Evolutionary conservation across 2,888 invertebrate species (phyloP).

Genomic region (Agriopis leucophaearia): DNA sequence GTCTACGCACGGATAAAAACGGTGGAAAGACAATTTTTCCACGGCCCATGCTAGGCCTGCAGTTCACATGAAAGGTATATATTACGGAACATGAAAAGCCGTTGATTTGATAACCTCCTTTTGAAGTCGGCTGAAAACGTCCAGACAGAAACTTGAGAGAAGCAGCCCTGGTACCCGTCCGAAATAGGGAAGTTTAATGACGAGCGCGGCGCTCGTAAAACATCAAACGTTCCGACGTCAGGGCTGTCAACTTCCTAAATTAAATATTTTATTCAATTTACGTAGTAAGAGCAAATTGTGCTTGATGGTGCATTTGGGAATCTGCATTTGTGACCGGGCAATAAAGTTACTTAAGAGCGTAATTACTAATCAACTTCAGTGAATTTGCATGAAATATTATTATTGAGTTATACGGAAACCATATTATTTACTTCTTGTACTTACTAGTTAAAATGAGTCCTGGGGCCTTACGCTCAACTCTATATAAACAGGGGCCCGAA

Average conservation of each 20-base stretch:
- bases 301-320: slow-evolving; percentile 28
- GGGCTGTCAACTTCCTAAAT: slow-evolving; percentile 66
- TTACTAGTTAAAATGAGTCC: no score
- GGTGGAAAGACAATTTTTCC: no score
- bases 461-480: no score
- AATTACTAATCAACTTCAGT: slow-evolving; percentile 16
- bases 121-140: neutral
- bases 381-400: neutral
- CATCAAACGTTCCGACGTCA: slow-evolving; percentile 69
- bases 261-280: slow-evolving; percentile 44
- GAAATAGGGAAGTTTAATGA: slow-evolving; percentile 81
- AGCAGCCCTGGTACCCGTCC: slow-evolving; percentile 71
- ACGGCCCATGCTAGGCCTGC: no score
- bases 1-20: no score
- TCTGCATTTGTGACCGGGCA: slow-evolving; percentile 12
- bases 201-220: slow-evolving; percentile 78
- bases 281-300: slow-evolving; percentile 36
- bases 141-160: slow-evolving; percentile 28
- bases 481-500: no score
- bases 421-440: neutral
- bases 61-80: no score
- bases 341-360: slow-evolving; percentile 3
- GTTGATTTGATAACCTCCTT: neutral
- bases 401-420: neutral
- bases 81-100: no score